Evolutionary conservation across 2,797 vertebrate species (phyloP).

Genomic region (Hafferia zeledoni): DNA sequence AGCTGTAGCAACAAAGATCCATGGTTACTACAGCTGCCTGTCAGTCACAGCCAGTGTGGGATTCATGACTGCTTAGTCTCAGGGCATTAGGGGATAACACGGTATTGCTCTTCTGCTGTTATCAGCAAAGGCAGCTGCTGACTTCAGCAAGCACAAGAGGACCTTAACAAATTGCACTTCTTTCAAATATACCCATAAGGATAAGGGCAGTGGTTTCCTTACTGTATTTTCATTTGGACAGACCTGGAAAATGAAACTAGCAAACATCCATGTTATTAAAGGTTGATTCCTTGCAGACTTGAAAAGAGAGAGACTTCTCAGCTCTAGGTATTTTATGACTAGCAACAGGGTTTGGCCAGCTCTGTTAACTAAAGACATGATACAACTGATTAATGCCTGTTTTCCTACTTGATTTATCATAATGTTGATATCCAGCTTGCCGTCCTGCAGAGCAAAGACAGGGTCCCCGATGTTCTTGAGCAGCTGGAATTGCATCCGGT

Average conservation of each 20-base stretch:
- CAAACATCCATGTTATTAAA: not conserved
- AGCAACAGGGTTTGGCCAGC: not conserved
- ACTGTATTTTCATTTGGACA: not conserved
- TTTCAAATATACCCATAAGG: not conserved
- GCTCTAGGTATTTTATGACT: not conserved
- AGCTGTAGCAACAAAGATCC: constrained; percentile 65
- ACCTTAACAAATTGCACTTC: not conserved
- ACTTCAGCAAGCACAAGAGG: not conserved
- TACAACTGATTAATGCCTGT: constrained; percentile 26
- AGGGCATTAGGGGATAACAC: not conserved
- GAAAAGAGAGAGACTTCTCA: not conserved
- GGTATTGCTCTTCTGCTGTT: not conserved
- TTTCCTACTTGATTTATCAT: constrained; percentile 51
- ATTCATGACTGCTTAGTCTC: not conserved
- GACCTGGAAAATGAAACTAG: not conserved
- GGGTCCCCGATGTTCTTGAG: constrained; percentile 1
- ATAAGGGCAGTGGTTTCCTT: not conserved
- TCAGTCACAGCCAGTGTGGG: not conserved
- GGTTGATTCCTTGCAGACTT: not conserved
- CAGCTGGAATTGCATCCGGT: constrained; percentile 48
- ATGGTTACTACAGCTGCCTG: not conserved
- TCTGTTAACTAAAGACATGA: not conserved
- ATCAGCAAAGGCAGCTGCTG: constrained; percentile 1
- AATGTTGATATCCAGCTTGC: constrained; percentile 45
- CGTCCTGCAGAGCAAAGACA: constrained; percentile 28